Conservation (phyloP, 2,888 invertebrate genomes). For the Chrysina gloriosa region DNA sequence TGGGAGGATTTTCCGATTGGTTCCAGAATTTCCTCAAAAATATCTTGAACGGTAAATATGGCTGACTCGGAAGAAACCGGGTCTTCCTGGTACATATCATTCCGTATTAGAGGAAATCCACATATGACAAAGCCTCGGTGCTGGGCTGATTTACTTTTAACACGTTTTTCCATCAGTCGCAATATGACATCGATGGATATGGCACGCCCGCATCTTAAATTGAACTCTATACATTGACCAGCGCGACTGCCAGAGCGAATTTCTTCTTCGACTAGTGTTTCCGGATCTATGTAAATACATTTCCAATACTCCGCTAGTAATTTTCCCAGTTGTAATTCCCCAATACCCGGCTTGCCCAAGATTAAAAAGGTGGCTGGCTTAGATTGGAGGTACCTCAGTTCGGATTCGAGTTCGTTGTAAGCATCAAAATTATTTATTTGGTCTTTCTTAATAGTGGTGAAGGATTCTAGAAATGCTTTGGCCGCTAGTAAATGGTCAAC, state of each 20-base stretch:
- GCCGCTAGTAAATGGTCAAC: slow-evolving; percentile 56
- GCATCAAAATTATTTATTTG: slow-evolving; percentile 52
- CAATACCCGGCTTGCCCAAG: slow-evolving; percentile 71
- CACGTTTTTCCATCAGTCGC: slow-evolving; percentile 67
- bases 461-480: slow-evolving; percentile 40
- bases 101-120: slow-evolving; percentile 73
- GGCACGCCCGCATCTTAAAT: slow-evolving; percentile 68
- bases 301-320: slow-evolving; percentile 69
- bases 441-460: slow-evolving; percentile 31
- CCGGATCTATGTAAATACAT: slow-evolving; percentile 71
- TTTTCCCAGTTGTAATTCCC: slow-evolving; percentile 68
- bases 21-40: slow-evolving; percentile 61
- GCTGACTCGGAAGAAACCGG: slow-evolving; percentile 62
- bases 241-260: slow-evolving; percentile 68
- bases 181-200: slow-evolving; percentile 68
- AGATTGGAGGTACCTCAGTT: slow-evolving; percentile 65
- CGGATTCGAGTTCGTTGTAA: slow-evolving; percentile 69
- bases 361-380: slow-evolving; percentile 72
- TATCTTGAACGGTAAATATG: slow-evolving; percentile 61
- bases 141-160: slow-evolving; percentile 66
- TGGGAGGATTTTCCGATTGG: slow-evolving; percentile 46
- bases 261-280: slow-evolving; percentile 69
- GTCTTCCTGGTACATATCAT: slow-evolving; percentile 61
- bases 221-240: slow-evolving; percentile 71
- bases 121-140: slow-evolving; percentile 75